These are phyloP conservation scores for Lasiurus borealis DNA, from an alignment of 2,113 vertebrate species.

Conservation along the genomic window DNA sequence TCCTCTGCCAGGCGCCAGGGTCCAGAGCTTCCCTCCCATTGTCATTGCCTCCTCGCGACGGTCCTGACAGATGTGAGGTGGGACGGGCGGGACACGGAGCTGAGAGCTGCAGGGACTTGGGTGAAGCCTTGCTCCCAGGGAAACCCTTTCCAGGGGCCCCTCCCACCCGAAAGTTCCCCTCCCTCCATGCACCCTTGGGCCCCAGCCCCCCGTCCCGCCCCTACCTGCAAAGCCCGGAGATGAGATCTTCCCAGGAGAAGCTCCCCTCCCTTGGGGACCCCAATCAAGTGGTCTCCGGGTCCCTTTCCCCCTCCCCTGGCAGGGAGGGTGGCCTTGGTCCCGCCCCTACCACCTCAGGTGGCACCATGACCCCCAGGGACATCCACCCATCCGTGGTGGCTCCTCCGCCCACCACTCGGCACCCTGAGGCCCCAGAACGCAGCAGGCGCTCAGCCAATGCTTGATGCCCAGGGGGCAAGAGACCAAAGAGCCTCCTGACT, in stretches of 20 bases:
- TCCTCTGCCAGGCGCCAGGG: neutral
- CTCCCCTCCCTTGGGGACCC: neutral
- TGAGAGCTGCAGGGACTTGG: neutral
- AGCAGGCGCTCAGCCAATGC: neutral
- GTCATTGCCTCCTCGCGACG: neutral
- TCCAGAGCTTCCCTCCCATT: neutral
- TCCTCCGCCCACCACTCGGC: neutral
- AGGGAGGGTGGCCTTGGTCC: neutral
- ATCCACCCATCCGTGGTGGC: fast-evolving
- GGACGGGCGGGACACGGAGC: neutral
- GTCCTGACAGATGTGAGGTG: neutral
- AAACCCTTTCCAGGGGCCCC: neutral
- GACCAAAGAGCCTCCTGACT: neutral
- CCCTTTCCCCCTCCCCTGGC: fast-evolving
- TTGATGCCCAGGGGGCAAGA: neutral
- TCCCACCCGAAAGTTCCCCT: too few relatives aligned
- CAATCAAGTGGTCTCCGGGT: neutral
- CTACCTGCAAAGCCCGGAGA: neutral
- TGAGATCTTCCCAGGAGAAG: neutral
- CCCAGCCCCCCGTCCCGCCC: neutral
- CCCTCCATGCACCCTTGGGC: neutral
- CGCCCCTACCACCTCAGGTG: neutral
- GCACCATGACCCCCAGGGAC: neutral
- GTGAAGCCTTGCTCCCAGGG: neutral
- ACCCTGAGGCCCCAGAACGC: neutral